Evolutionary conservation across 1,140 invertebrate species (phyloP).

Genomic region (Papilio polyxenes): DNA sequence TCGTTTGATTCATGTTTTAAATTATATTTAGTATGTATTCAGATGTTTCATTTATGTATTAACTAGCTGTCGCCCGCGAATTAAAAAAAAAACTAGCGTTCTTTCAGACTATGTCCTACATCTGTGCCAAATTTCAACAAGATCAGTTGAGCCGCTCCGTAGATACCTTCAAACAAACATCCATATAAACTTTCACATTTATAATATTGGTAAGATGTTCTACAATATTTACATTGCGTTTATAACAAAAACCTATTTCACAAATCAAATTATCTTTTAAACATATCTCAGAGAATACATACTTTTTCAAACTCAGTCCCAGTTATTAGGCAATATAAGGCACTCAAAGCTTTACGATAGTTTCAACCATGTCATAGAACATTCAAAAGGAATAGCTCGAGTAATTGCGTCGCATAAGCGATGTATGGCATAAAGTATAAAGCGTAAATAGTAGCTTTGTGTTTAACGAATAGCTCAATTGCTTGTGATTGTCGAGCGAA

Average conservation of each 20-base stretch:
- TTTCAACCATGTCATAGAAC: neutral
- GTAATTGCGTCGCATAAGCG: neutral
- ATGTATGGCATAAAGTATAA: neutral
- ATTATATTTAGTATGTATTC: neutral
- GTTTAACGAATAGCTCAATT: neutral
- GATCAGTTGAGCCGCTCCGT: too few relatives aligned
- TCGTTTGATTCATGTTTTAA: neutral
- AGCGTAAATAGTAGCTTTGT: slow-evolving; percentile 12
- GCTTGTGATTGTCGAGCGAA: neutral
- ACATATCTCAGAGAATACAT: too few relatives aligned
- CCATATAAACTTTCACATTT: too few relatives aligned
- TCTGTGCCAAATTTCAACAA: too few relatives aligned
- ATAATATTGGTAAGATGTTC: neutral
- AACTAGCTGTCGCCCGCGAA: neutral
- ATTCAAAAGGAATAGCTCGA: neutral
- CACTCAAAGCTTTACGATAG: slow-evolving; percentile 8
- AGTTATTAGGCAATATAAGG: neutral
- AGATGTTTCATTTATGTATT: neutral
- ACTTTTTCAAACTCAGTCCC: neutral
- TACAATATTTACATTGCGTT: neutral
- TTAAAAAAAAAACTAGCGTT: too few relatives aligned
- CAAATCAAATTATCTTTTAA: neutral
- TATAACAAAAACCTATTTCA: too few relatives aligned
- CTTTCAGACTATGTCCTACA: too few relatives aligned
- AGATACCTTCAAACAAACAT: too few relatives aligned